Conservation (phyloP, 2,888 invertebrate genomes). For the Eupithecia dodoneata region DNA sequence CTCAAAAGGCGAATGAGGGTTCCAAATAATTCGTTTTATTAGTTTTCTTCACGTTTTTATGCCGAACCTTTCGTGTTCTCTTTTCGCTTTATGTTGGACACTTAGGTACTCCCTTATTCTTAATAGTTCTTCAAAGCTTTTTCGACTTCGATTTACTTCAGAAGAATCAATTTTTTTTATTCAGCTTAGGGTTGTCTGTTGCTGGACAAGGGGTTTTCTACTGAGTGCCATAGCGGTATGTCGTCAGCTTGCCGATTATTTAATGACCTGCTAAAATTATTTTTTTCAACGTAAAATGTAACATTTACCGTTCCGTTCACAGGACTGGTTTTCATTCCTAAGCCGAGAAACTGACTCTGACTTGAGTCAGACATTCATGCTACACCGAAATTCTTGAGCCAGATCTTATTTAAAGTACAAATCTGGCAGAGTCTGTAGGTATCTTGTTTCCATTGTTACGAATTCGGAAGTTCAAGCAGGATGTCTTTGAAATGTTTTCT, state of each 20-base stretch:
- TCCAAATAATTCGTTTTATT: constrained; percentile 67
- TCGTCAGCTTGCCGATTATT: not conserved
- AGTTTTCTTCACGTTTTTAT: constrained; percentile 48
- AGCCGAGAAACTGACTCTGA: not conserved
- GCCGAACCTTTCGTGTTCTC: constrained; percentile 9
- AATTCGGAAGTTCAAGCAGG: constrained; percentile 23
- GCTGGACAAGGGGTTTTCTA: not conserved
- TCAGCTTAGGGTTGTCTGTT: not conserved
- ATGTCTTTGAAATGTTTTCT: constrained; percentile 20
- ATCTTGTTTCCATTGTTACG: constrained; percentile 13
- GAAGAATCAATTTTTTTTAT: not conserved
- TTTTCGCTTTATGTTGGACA: constrained; percentile 3
- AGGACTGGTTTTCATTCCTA: not conserved
- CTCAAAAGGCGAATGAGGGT: constrained; percentile 72
- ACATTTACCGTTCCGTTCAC: not conserved
- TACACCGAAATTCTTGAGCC: not conserved
- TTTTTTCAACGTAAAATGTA: not conserved
- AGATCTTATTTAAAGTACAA: not conserved
- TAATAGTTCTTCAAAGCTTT: not conserved
- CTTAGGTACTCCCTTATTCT: not conserved
- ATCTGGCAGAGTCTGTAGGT: not conserved
- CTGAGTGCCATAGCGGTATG: not conserved
- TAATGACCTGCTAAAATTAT: too few species aligned
- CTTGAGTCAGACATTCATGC: not conserved
- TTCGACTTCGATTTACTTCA: not conserved